Conservation (phyloP, 1,140 invertebrate species). For the Drosophila simulans region DNA sequence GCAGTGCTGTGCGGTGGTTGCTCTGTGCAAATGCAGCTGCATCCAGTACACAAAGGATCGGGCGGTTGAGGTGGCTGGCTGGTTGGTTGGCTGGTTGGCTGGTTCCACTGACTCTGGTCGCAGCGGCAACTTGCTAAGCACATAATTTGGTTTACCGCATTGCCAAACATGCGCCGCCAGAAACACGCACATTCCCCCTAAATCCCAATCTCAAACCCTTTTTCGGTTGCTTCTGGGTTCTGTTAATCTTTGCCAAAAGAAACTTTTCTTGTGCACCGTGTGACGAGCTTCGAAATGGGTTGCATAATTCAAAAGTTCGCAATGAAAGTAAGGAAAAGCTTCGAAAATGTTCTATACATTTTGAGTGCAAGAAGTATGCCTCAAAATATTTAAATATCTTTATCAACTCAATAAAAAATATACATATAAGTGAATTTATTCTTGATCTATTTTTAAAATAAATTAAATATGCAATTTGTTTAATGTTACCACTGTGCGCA, state of each 20-base stretch:
- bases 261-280: slow-evolving; percentile 58
- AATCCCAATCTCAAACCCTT: not conserved
- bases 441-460: too few species aligned
- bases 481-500: slow-evolving; percentile 25
- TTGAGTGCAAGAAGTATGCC: too few species aligned
- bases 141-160: slow-evolving; percentile 74
- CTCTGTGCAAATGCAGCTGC: slow-evolving; percentile 63
- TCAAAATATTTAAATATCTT: too few species aligned
- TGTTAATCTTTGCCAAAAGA: slow-evolving; percentile 66
- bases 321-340: not conserved
- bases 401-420: too few species aligned
- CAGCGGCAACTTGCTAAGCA: slow-evolving; percentile 64
- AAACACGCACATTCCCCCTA: slow-evolving; percentile 42
- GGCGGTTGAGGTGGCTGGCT: not conserved
- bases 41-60: slow-evolving; percentile 48
- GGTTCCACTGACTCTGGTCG: slow-evolving; percentile 34
- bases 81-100: not conserved
- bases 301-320: not conserved
- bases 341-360: not conserved
- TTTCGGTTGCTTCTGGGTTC: slow-evolving; percentile 10
- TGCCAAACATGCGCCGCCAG: slow-evolving; percentile 62
- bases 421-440: too few species aligned
- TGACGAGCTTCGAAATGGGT: not conserved
- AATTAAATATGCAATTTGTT: not conserved
- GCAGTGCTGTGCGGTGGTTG: not conserved